A percentile compares a stretch with the other conserved stretches of the same genome.
These are phyloP conservation scores for Platerodrilus igneus DNA, from an alignment of 2,888 invertebrate species.

Conservation along the genomic window DNA sequence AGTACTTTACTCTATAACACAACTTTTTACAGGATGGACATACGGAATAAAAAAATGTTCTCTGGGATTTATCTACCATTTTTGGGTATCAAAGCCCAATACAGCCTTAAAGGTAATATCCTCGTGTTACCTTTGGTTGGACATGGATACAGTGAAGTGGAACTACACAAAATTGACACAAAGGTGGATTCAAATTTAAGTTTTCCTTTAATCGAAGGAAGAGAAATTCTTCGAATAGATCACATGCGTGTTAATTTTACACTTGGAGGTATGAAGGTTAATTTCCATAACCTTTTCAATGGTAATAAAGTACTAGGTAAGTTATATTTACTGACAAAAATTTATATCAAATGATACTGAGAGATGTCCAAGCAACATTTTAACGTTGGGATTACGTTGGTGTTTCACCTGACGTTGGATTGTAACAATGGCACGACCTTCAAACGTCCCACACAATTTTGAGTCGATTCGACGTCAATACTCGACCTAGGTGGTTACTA, in stretches of 20 bases:
- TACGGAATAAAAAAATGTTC: conserved; percentile 50
- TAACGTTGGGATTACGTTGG: too few species aligned
- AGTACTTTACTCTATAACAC: too few species aligned
- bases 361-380: too few species aligned
- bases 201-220: conserved; percentile 45
- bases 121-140: conserved; percentile 56
- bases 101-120: conserved; percentile 57
- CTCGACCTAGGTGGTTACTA: too few species aligned
- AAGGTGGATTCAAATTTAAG: conserved; percentile 51
- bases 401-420: too few species aligned
- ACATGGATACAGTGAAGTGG: conserved; percentile 53
- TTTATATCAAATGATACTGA: too few species aligned
- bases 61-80: conserved; percentile 55
- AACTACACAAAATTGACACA: conserved; percentile 53
- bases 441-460: too few species aligned
- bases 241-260: conserved; percentile 55
- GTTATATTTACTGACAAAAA: too few species aligned
- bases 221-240: conserved; percentile 49
- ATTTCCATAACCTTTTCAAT: conserved; percentile 57
- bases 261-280: conserved; percentile 52
- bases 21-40: conserved; percentile 49
- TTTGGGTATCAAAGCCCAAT: conserved; percentile 54
- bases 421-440: too few species aligned
- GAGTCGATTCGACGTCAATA: too few species aligned
- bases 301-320: conserved; percentile 58